Percentiles rank a stretch among this genome's conserved stretches.
These are phyloP conservation scores for Callitettix versicolor DNA, from an alignment of 1,140 invertebrate genomes.

Conservation along the genomic window DNA sequence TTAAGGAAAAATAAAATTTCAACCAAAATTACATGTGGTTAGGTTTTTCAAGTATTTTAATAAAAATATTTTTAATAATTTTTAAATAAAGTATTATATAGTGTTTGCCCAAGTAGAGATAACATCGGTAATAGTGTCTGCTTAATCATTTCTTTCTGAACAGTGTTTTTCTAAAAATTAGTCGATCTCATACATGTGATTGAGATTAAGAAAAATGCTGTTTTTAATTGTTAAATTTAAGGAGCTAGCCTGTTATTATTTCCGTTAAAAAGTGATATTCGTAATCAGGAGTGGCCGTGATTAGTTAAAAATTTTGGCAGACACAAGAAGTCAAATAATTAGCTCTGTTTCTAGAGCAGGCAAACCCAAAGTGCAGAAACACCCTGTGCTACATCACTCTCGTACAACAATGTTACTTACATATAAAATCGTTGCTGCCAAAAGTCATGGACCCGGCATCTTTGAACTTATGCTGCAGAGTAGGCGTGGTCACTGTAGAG, in stretches of 20 bases:
- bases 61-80: no score
- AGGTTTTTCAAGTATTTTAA: no score
- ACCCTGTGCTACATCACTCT: background rate
- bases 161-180: no score
- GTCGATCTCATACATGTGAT: no score
- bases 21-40: no score
- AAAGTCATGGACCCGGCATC: constrained; percentile 7
- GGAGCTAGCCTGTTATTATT: background rate
- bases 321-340: background rate
- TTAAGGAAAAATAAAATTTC: no score
- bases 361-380: background rate
- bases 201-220: no score
- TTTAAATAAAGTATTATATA: no score
- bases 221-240: no score
- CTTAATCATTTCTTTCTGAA: no score
- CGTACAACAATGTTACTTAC: constrained; percentile 13
- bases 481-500: constrained; percentile 17
- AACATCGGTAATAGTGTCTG: no score
- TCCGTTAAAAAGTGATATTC: background rate
- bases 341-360: background rate
- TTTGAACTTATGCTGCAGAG: constrained; percentile 12
- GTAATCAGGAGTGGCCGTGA: background rate
- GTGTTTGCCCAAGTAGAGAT: no score
- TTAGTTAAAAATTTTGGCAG: background rate
- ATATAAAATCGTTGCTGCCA: constrained; percentile 21